These are phyloP conservation scores for Papilio polyxenes DNA, from an alignment of 1,140 invertebrate genomes.

Conservation along the genomic window DNA sequence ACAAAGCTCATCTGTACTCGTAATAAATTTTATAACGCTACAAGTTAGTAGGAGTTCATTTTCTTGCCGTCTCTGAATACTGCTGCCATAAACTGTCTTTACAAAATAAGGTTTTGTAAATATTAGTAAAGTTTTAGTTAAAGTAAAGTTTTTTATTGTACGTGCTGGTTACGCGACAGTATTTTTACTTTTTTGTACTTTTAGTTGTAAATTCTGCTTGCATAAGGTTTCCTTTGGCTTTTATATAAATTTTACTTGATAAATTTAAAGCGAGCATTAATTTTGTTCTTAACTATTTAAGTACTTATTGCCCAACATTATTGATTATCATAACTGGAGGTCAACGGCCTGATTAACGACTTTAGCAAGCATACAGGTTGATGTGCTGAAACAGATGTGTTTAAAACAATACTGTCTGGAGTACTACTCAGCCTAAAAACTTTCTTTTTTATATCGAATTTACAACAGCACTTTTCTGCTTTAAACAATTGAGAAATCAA, in stretches of 20 bases:
- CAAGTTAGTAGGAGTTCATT: slow-evolving; percentile 11
- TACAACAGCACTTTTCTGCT: no score
- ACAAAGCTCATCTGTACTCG: not conserved
- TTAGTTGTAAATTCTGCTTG: not conserved
- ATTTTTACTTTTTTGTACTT: not conserved
- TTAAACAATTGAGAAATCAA: no score
- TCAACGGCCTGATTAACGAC: not conserved
- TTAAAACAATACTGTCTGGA: not conserved
- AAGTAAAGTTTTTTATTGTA: slow-evolving; percentile 6
- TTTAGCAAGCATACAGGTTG: not conserved
- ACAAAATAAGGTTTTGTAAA: not conserved
- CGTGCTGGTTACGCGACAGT: not conserved
- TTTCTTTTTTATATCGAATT: not conserved
- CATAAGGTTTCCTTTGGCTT: not conserved
- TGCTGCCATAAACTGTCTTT: slow-evolving; percentile 11
- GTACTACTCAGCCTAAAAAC: not conserved
- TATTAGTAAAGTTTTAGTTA: no score
- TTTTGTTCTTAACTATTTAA: not conserved
- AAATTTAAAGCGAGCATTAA: not conserved
- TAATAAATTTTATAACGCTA: not conserved
- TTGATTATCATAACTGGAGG: not conserved
- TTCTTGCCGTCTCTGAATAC: slow-evolving; percentile 1
- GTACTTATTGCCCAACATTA: not conserved
- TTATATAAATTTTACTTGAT: not conserved
- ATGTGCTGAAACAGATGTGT: not conserved